Evolutionary conservation across 2,797 vertebrate genomes (phyloP), one percentile per base, ranked within the genome.

Genomic region (Hylomyscus alleni): DNA sequence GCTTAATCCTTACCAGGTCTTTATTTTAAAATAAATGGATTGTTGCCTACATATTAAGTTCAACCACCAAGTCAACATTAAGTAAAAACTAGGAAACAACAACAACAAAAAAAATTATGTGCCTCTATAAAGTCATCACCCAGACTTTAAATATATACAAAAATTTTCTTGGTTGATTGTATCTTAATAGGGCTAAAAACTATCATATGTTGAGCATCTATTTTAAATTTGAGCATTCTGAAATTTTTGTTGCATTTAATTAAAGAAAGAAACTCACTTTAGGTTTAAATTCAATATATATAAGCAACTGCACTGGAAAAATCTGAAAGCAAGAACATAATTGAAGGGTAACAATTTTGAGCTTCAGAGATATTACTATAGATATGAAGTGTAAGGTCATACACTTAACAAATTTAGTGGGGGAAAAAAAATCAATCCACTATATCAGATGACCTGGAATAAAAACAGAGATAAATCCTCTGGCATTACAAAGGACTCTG

Each of bases 391-490:
- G 20, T 34, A 82, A 94, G 34, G 19, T 40, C 92, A 91, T 88
- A n/a, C 1, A 75, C 83, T 96, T 85, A 26, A 5, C 3, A 17
- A 40, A 58, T 93, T 95, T 60, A 84, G 13, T 67, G 6, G 15
- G 77, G 77, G 62, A 9, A 69, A 65, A 69, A 65, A 87, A 87
- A 88, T 58, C 8, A 17, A 82, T 95, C 2, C 6, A 26, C 80
- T 78, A 94, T 0, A 1, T 22, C n/a, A 72, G 65, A 75, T 72
- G 87, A 22, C 65, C 82, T 58, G 20, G 7, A 19, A 44, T 44
- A 69, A 72, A 67, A 15, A 94, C 13, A n/a, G 87, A 97, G 95
- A 58, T 97, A 44, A 97, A 14, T 62, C 40, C 73, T 77, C 37
- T n/a, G 20, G 20, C 44, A 77, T 47, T 92, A 87, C 95, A 80